phyloP scores from a whole-genome alignment of 1,140 invertebrate genomes.

The Drosophila suzukii region DNA sequence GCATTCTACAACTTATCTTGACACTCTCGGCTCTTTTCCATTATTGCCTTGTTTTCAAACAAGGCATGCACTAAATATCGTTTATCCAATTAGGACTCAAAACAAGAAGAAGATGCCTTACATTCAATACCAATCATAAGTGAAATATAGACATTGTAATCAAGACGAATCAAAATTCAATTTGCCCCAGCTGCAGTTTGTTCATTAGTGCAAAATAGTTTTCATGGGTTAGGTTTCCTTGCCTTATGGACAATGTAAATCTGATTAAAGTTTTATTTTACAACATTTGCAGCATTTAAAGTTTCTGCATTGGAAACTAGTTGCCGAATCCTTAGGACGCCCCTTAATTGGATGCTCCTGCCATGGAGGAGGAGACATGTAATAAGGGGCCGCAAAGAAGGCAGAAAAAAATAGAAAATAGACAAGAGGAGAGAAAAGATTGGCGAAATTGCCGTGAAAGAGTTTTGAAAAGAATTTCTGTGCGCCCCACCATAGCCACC shows the following conservation, averaged over 20 bases:
- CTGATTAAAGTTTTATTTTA: neutral
- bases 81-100: no score
- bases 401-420: neutral
- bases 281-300: neutral
- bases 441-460: slow-evolving; percentile 41
- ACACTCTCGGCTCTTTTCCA: no score
- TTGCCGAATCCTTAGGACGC: slow-evolving; percentile 31
- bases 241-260: neutral
- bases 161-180: neutral
- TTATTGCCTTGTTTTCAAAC: no score
- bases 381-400: slow-evolving; percentile 8
- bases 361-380: slow-evolving; percentile 14
- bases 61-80: no score
- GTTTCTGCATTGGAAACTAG: slow-evolving; percentile 5
- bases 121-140: no score
- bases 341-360: slow-evolving; percentile 43
- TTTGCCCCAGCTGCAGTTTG: no score
- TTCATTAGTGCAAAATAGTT: neutral
- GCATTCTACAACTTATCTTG: no score
- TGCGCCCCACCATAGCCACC: slow-evolving; percentile 1
- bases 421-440: slow-evolving; percentile 18
- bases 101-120: no score
- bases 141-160: neutral
- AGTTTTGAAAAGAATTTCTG: slow-evolving; percentile 42
- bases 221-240: no score